phyloP scores from a whole-genome alignment of 2,113 vertebrate genomes.

The Todiramphus chloris region DNA sequence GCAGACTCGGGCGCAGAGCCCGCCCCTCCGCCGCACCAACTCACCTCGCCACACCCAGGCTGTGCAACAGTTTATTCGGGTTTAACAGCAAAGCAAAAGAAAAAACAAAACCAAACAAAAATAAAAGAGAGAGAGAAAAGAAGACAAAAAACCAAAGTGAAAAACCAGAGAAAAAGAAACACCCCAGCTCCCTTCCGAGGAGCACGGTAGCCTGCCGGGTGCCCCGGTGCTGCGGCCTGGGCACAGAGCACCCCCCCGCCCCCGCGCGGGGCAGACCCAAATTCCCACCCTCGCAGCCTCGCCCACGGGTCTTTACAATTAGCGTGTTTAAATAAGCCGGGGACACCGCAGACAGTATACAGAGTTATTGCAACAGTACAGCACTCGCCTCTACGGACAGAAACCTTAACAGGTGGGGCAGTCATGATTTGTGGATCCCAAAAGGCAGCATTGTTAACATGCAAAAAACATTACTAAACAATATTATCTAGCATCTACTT shows the following conservation, averaged over 20 bases:
- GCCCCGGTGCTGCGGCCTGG: constrained; percentile 61
- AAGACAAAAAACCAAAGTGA: too few species aligned
- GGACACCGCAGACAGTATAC: constrained; percentile 47
- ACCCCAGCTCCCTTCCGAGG: constrained; percentile 35
- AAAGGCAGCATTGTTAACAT: constrained; percentile 68
- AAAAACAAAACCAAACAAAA: neutral
- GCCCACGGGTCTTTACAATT: constrained; percentile 49
- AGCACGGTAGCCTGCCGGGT: constrained; percentile 65
- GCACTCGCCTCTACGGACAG: constrained; percentile 48
- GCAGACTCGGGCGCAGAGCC: too few species aligned
- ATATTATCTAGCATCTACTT: constrained; percentile 56
- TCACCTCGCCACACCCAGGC: neutral
- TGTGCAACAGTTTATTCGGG: constrained; percentile 87
- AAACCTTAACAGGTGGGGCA: constrained; percentile 40
- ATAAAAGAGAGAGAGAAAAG: neutral
- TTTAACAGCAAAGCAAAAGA: constrained; percentile 54
- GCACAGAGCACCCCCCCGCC: constrained; percentile 61
- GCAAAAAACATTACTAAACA: constrained; percentile 74
- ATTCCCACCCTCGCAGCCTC: constrained; percentile 58
- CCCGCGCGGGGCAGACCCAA: constrained; percentile 49
- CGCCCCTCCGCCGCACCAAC: too few species aligned
- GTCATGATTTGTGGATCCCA: constrained; percentile 65
- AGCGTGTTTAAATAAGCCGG: constrained; percentile 60
- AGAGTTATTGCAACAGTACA: constrained; percentile 67
- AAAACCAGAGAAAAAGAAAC: neutral